A percentile compares a stretch with the other conserved stretches of the same genome.
Conservation (phyloP, 2,888 invertebrate genomes). For the Drosophila macrospina region DNA sequence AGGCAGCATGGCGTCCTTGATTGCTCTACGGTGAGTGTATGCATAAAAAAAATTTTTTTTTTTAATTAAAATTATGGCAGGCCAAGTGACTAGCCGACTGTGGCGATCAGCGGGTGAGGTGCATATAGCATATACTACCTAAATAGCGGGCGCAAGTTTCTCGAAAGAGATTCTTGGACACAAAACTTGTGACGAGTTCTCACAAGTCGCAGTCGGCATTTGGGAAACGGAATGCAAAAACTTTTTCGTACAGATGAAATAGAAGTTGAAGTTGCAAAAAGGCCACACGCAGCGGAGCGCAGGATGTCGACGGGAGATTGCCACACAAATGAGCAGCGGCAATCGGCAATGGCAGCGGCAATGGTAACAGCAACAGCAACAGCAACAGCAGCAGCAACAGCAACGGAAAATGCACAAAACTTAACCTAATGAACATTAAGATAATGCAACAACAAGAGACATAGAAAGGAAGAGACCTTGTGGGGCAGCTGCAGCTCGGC, state of each 20-base stretch:
- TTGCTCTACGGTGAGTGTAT: conserved; percentile 12
- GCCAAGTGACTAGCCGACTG: conserved; percentile 11
- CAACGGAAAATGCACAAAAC: conserved; percentile 78
- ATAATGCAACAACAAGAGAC: conserved; percentile 74
- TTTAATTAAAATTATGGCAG: conserved; percentile 62
- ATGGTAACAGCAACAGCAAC: conserved; percentile 4
- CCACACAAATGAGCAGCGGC: conserved; percentile 72
- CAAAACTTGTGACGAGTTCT: conserved; percentile 69
- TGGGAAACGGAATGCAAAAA: conserved; percentile 70
- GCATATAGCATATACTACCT: conserved; percentile 3
- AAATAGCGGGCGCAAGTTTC: conserved; percentile 27
- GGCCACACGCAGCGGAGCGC: conserved; percentile 42
- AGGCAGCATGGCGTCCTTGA: conserved; percentile 27
- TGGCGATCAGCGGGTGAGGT: conserved; percentile 30
- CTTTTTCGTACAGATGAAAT: conserved; percentile 62
- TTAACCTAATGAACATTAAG: conserved; percentile 82
- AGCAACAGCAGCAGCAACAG: conserved; percentile 35
- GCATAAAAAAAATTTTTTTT: conserved; percentile 20
- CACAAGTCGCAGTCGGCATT: conserved; percentile 39
- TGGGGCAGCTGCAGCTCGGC: neutral
- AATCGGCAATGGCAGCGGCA: conserved; percentile 23
- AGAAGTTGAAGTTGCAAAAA: conserved; percentile 35
- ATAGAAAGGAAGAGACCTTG: neutral
- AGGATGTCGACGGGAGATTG: conserved; percentile 78
- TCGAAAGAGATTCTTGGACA: conserved; percentile 34